Evolutionary conservation across 2,113 vertebrate genomes (phyloP).

Genomic region (Ginglymostoma cirratum): DNA sequence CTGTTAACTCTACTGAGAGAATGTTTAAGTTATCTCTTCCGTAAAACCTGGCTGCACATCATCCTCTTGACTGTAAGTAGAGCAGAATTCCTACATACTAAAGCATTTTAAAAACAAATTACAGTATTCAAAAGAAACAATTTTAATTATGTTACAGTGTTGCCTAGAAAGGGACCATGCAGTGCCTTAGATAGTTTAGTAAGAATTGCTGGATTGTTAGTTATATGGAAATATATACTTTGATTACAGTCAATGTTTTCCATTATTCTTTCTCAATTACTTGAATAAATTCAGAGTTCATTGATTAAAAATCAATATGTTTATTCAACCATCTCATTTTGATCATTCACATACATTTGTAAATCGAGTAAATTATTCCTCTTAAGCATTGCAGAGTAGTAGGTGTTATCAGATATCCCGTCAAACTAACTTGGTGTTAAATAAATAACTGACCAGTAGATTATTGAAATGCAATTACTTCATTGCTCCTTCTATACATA

Average conservation of each 20-base stretch:
- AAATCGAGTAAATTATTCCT: not conserved
- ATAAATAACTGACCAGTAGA: not conserved
- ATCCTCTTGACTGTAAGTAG: not conserved
- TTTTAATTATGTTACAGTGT: not conserved
- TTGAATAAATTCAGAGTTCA: conserved; percentile 21
- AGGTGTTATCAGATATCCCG: not conserved
- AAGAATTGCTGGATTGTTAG: not conserved
- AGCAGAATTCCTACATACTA: not conserved
- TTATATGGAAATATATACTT: not conserved
- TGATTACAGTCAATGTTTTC: not conserved
- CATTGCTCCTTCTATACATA: not conserved
- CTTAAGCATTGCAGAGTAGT: not conserved
- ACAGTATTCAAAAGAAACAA: not conserved
- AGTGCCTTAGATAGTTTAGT: not conserved
- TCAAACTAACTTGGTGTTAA: not conserved
- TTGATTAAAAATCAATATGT: conserved; percentile 19
- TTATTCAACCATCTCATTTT: not conserved
- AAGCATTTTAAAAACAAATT: not conserved
- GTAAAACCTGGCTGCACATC: not conserved
- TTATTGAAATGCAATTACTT: not conserved
- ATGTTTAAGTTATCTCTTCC: not conserved
- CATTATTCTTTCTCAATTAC: not conserved
- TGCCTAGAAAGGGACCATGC: not conserved
- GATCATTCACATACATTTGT: not conserved
- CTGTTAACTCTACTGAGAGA: not conserved